Evolutionary conservation across 2,888 invertebrate genomes (phyloP).

Genomic region (Villa cingulata): DNA sequence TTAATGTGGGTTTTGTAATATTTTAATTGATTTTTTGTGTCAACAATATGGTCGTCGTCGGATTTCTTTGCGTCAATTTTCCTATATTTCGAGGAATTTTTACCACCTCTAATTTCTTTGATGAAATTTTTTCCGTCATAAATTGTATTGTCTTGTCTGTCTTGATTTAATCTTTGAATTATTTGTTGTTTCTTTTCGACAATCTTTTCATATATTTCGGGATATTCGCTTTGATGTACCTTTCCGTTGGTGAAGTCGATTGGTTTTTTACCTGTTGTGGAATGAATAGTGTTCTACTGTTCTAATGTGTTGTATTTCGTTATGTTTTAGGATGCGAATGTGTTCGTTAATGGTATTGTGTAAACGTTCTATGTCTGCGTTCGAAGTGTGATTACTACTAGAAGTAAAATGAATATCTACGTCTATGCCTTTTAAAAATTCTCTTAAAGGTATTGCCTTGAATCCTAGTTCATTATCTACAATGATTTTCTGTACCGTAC

Average conservation of each 20-base stretch:
- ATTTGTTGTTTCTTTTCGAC: conserved; percentile 5
- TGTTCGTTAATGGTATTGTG: conserved; percentile 17
- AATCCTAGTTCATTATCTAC: conserved; percentile 14
- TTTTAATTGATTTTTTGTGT: conserved; percentile 11
- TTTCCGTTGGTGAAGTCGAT: conserved; percentile 1
- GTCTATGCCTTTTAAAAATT: conserved; percentile 11
- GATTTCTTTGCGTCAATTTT: conserved; percentile 9
- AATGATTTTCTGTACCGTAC: conserved; percentile 11
- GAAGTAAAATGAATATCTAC: conserved; percentile 14
- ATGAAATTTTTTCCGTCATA: neutral
- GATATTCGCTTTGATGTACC: conserved; percentile 3
- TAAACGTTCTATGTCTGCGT: conserved; percentile 13
- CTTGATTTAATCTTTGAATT: conserved; percentile 9
- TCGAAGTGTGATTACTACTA: conserved; percentile 12
- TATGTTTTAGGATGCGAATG: conserved; percentile 10
- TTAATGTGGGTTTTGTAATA: conserved; percentile 14
- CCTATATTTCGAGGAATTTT: conserved; percentile 15
- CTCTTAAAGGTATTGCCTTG: conserved; percentile 13
- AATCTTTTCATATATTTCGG: neutral
- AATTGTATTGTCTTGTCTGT: conserved; percentile 1
- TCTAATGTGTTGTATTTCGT: conserved; percentile 8
- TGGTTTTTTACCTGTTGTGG: conserved; percentile 1
- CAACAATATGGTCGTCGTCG: conserved; percentile 12
- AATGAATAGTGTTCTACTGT: conserved; percentile 14
- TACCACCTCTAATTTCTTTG: conserved; percentile 9